phyloP scores from a whole-genome alignment of 2,797 vertebrate species.

The Intellagama lesueurii region DNA sequence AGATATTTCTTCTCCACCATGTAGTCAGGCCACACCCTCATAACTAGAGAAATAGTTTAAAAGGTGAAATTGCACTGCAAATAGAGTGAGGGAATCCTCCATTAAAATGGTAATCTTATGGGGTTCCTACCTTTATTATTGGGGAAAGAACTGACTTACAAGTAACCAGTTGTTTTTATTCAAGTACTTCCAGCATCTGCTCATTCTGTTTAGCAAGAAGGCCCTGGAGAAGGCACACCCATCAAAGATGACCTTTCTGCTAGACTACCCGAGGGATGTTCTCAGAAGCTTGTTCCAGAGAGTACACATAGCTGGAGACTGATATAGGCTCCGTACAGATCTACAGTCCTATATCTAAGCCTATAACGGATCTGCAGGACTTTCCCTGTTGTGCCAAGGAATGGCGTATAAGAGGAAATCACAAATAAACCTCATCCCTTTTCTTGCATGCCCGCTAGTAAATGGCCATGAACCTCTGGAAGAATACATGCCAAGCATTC shows the following conservation, averaged over 20 bases:
- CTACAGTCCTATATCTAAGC: not conserved
- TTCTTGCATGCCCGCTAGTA: not conserved
- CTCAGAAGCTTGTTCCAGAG: not conserved
- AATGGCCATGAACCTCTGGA: not conserved
- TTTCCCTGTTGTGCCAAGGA: not conserved
- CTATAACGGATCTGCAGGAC: not conserved
- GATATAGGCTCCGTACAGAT: not conserved
- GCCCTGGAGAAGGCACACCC: not conserved
- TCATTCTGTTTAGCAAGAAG: not conserved
- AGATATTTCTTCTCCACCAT: not conserved
- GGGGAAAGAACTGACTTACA: not conserved
- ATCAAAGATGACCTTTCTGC: not conserved
- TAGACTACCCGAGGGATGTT: not conserved
- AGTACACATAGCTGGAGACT: not conserved
- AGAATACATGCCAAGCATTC: slow-evolving; percentile 23
- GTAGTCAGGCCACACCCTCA: not conserved
- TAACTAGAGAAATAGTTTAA: not conserved
- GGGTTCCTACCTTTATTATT: not conserved
- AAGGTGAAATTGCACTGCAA: not conserved
- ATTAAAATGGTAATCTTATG: not conserved
- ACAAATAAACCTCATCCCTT: not conserved
- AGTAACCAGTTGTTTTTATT: not conserved
- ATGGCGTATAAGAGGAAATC: not conserved
- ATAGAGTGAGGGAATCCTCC: not conserved
- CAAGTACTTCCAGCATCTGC: too few species aligned